Conservation (phyloP, 2,113 vertebrate genomes). For the Halichoeres trimaculatus region DNA sequence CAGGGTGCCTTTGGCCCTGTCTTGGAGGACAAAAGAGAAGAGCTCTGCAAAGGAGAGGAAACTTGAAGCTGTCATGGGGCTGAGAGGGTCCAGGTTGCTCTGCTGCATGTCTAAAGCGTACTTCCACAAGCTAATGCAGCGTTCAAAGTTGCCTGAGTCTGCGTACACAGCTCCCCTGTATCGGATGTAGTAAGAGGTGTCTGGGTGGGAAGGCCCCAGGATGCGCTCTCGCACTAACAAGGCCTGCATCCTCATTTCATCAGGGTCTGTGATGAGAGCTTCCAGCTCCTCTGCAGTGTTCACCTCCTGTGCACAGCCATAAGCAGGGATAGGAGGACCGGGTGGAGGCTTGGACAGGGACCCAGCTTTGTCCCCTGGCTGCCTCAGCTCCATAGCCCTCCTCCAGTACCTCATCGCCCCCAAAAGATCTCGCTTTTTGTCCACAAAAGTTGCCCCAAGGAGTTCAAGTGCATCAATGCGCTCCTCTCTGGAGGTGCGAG, state of each 20-base stretch:
- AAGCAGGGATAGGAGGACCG: constrained; percentile 88
- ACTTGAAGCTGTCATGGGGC: constrained; percentile 96
- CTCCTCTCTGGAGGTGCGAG: constrained; percentile 83
- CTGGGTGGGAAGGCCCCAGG: constrained; percentile 93
- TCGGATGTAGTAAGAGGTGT: constrained; percentile 97
- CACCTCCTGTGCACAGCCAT: constrained; percentile 90
- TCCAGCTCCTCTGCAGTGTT: constrained; percentile 89
- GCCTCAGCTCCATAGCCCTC: constrained; percentile 92
- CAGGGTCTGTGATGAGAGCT: constrained; percentile 91
- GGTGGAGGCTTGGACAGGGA: constrained; percentile 88
- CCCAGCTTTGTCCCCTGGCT: constrained; percentile 76
- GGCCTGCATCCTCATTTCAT: constrained; percentile 97
- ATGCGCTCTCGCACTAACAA: constrained; percentile 92
- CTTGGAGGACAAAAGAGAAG: constrained; percentile 95
- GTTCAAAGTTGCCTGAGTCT: constrained; percentile 93
- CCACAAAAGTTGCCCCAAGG: constrained; percentile 93
- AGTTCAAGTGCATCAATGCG: constrained; percentile 91
- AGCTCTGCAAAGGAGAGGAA: constrained; percentile 96
- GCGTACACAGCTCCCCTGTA: constrained; percentile 95
- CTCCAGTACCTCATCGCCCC: constrained; percentile 94
- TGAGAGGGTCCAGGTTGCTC: constrained; percentile 93
- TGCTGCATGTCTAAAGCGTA: constrained; percentile 97
- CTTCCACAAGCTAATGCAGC: constrained; percentile 95
- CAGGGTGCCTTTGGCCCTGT: constrained; percentile 90
- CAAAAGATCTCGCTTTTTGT: constrained; percentile 93